Conservation (phyloP, 2,113 vertebrate genomes). For the Chionis minor region DNA sequence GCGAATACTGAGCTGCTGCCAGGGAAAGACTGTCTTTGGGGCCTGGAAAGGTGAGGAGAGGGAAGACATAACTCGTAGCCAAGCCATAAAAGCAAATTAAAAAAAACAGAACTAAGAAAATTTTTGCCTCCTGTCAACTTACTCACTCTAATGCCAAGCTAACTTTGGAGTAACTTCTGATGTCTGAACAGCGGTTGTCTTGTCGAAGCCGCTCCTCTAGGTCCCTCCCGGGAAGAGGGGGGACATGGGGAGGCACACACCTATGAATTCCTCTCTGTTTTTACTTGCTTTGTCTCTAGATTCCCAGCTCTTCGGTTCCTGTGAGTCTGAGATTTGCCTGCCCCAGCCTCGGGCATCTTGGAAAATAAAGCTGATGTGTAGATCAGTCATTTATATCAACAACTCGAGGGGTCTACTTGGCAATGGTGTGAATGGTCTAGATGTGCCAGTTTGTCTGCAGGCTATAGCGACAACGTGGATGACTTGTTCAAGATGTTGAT, state of each 20-base stretch:
- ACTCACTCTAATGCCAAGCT: neutral
- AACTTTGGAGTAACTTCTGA: neutral
- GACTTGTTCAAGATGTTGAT: neutral
- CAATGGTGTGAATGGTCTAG: neutral
- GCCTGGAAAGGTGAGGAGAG: neutral
- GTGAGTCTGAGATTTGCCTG: neutral
- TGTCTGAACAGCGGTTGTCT: neutral
- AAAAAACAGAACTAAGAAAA: neutral
- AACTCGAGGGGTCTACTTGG: neutral
- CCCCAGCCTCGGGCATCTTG: neutral
- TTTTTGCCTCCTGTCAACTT: neutral
- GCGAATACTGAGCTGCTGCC: neutral
- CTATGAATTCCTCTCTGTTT: neutral
- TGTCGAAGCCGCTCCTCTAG: accelerated
- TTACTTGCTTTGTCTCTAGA: neutral
- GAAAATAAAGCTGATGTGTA: neutral
- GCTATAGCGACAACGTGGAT: neutral
- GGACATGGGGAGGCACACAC: accelerated
- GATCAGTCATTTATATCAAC: neutral
- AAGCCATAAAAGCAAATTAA: neutral
- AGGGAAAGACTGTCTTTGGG: neutral
- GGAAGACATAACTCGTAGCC: accelerated
- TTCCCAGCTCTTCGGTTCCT: neutral
- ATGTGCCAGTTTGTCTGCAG: neutral
- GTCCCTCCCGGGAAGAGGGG: neutral